Base-by-base conservation (phyloP, 2,888 invertebrate genomes). In the Euzophera pinguis region DNA sequence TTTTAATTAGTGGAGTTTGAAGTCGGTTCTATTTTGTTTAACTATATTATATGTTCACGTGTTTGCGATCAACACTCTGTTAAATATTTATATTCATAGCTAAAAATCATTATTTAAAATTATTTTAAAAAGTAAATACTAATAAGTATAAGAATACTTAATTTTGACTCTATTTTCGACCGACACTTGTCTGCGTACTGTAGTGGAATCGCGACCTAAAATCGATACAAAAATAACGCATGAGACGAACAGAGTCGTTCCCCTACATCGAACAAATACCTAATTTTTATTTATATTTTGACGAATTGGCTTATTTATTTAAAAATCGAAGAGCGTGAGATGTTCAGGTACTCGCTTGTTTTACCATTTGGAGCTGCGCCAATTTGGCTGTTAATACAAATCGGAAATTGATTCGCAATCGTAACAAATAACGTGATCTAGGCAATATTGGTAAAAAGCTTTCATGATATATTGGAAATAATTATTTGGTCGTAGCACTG, bases 231-330 rank as follows among this genome's bases (percentile, higher is more conserved):
- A 87, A 88, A 89, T 88, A 88, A 82, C 81, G 68, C 67, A 62
- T 62, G 74, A 78, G 73, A 75, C 76, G 74, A 69, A 59, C 68
- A 61, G 70, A 76, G 78, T 79, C 82, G 80, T 76, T 82, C 79
- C 78, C 84, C 86, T 75, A 73, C 61, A 53, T 63, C 61, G 75
- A 70, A 81, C 77, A 81, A 81, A 85, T 85, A 45, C 45, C 29
- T 16, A 80, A 79, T 83, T 81, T 84, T 84, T 87, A 86, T 88
- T 87, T 86, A 79, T 83, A 84, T 83, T 84, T 85, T 84, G 82
- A 86, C 82, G 79, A 81, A 85, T 81, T 75, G 69, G 71, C 73
- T 78, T 80, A 79, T 82, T 80, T 81, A 78, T 78, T 74, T 74
- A 13, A 32, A 16, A 14, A 45, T 45, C 22, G 37, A 22, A 49